Evolutionary conservation across 2,797 vertebrate genomes (phyloP).

Genomic region (Catharus ustulatus): DNA sequence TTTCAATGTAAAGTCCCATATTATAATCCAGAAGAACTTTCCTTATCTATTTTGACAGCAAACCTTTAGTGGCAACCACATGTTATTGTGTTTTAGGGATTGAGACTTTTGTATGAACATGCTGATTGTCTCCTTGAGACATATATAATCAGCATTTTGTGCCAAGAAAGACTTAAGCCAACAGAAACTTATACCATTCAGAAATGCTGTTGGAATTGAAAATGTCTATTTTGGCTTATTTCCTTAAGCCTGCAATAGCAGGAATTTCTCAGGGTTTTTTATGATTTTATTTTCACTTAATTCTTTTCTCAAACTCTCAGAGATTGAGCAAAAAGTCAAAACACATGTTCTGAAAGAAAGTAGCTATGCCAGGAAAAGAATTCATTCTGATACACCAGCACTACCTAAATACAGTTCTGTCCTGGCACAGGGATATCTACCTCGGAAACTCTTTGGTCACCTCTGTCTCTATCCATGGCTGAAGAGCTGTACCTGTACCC

Average conservation of each 20-base stretch:
- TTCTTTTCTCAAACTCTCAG: slow-evolving; percentile 18
- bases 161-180: slow-evolving; percentile 62
- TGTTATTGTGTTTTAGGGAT: slow-evolving; percentile 66
- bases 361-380: slow-evolving; percentile 9
- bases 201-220: slow-evolving; percentile 63
- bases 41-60: slow-evolving; percentile 64
- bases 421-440: not conserved
- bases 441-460: not conserved
- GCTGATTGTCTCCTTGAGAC: slow-evolving; percentile 66
- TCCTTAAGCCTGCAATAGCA: slow-evolving; percentile 53
- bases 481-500: not conserved
- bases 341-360: slow-evolving; percentile 40
- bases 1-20: slow-evolving; percentile 57
- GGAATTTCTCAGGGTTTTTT: not conserved
- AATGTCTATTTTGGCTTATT: slow-evolving; percentile 64
- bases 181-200: slow-evolving; percentile 58
- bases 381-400: not conserved
- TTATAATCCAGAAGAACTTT: slow-evolving; percentile 66
- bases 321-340: slow-evolving; percentile 49
- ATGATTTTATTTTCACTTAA: slow-evolving; percentile 32
- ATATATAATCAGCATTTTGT: slow-evolving; percentile 63
- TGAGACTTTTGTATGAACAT: slow-evolving; percentile 58
- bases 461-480: not conserved
- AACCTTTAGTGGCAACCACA: slow-evolving; percentile 70
- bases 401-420: not conserved